Evolutionary conservation across 2,888 invertebrate genomes (phyloP), one percentile per base, ranked within the genome.

Genomic region (Scelioninae gen. 1): DNA sequence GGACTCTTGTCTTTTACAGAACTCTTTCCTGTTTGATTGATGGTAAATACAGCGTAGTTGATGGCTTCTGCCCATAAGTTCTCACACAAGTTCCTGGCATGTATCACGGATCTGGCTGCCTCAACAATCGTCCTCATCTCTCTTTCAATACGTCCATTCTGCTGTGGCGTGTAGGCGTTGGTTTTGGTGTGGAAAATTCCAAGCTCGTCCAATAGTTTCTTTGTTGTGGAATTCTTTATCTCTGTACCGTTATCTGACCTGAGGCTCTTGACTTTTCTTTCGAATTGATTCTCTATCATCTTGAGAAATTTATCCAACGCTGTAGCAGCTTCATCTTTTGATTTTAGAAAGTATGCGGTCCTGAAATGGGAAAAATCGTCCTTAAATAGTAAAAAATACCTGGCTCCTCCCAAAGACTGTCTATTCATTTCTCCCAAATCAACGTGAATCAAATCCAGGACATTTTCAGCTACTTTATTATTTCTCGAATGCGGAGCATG

Each of bases 11-110:
- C 77, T 63, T 62, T 66, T n/a, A 82, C 63, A 9, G 15, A 47
- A 47, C 47, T 47, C 0, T 5, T 47, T 16, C 47, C 47, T 47
- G 47, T 47, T n/a, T 66, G 77, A 69, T 87, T 86, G 11, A 87
- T 43, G 34, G 87, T 86, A 38, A 87, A 85, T 10, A 85, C 82
- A 23, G 82, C 74, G 75, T 86, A 84, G 62, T 85, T 86, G n/a
- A 86, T 82, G 71, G 83, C 71, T 49, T 49, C 49, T 23, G 49
- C 49, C 49, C 49, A 49, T 1, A 49, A 23, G 13, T 23, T 49
- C 29, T 82, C 66, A 65, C 80, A 62, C 32, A 86, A 31, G 45
- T 66, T 47, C 55, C 51, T 15, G 45, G 85, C 85, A 74, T 84
- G 77, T 13, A 86, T 85, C 0, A 15, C 49, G 29, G 23, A 49